Conservation (phyloP, 1,140 invertebrate species). For the Samia ricini region DNA sequence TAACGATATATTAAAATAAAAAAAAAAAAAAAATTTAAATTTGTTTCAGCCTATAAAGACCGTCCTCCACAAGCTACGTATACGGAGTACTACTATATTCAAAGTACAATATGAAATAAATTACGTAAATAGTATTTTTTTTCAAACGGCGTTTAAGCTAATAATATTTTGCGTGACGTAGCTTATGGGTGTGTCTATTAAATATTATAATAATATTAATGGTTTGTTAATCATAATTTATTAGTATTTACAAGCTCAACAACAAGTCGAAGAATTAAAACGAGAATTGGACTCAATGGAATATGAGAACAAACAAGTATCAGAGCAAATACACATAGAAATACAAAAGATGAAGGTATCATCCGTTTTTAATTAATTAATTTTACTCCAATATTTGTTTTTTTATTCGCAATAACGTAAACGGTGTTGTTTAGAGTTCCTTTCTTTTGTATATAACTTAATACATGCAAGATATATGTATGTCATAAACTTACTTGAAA, state of each 20-base stretch:
- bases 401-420: no score
- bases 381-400: background rate
- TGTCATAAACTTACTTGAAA: no score
- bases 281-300: constrained; percentile 84
- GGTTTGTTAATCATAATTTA: constrained; percentile 15
- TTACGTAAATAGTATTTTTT: no score
- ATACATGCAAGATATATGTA: no score
- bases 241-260: constrained; percentile 83
- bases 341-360: constrained; percentile 84
- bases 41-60: no score
- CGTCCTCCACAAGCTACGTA: no score
- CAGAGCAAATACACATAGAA: constrained; percentile 86
- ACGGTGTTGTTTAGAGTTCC: no score
- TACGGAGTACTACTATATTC: no score
- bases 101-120: no score
- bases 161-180: background rate
- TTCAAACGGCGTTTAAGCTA: background rate
- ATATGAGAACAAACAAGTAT: constrained; percentile 84
- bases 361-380: background rate
- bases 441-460: no score
- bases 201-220: background rate
- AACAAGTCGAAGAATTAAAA: constrained; percentile 85
- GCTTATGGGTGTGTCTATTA: background rate
- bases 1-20: no score
- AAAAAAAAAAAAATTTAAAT: no score